Percentiles rank a stretch among this genome's conserved stretches.
Evolutionary conservation across 2,797 vertebrate species (phyloP).

Genomic region (Toxotes lorentzi): DNA sequence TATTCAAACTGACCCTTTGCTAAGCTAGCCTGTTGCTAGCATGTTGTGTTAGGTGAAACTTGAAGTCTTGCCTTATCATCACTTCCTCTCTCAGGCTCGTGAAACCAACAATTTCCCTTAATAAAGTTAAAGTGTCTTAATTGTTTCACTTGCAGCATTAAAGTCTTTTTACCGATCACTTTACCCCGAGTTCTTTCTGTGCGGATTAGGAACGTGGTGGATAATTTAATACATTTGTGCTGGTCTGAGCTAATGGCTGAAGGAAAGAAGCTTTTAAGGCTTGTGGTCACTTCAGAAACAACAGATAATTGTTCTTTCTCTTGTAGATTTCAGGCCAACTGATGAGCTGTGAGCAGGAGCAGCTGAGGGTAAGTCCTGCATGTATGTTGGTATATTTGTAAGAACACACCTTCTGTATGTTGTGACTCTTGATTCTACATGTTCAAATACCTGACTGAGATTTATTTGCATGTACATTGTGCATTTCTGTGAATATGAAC

Average conservation of each 20-base stretch:
- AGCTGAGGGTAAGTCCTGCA: slow-evolving; percentile 88
- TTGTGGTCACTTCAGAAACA: slow-evolving; percentile 45
- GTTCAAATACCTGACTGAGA: background rate
- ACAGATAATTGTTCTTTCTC: slow-evolving; percentile 68
- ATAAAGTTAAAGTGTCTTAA: background rate
- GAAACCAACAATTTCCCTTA: background rate
- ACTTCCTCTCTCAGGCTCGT: slow-evolving; percentile 6
- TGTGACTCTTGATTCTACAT: background rate
- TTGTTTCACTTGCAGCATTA: background rate
- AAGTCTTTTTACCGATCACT: background rate
- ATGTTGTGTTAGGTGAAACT: background rate
- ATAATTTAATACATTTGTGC: slow-evolving; percentile 6
- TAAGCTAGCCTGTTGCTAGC: background rate
- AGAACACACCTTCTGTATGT: background rate
- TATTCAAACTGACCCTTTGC: too few relatives aligned
- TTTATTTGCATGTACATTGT: background rate
- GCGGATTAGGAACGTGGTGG: background rate
- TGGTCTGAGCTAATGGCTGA: background rate
- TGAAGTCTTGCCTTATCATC: background rate
- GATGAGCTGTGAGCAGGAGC: slow-evolving; percentile 91
- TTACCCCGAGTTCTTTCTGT: background rate
- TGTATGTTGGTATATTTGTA: slow-evolving; percentile 5
- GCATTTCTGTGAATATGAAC: background rate
- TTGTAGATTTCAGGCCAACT: slow-evolving; percentile 88
- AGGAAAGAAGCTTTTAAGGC: slow-evolving; percentile 6